These are phyloP conservation scores for Lerista edwardsae DNA, from an alignment of 2,797 vertebrate genomes.

Conservation along the genomic window DNA sequence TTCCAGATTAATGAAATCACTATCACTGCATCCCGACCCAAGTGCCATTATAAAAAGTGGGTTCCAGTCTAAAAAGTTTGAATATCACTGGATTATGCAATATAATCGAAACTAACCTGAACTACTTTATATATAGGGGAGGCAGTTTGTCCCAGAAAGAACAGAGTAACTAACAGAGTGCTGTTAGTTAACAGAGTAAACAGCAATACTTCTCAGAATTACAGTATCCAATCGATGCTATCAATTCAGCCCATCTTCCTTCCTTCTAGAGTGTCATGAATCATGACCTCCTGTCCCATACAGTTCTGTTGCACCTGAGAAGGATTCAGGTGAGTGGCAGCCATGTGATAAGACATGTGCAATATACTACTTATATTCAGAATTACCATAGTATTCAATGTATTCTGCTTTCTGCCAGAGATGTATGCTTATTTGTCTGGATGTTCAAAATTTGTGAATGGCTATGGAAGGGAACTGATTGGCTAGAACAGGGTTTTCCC, in stretches of 20 bases:
- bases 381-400: too few species aligned
- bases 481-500: not conserved
- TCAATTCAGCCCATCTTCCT: not conserved
- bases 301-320: not conserved
- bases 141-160: too few species aligned
- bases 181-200: not conserved
- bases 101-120: not conserved
- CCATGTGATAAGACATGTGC: not conserved
- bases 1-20: too few species aligned
- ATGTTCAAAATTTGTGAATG: not conserved
- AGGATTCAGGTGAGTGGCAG: not conserved
- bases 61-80: too few species aligned
- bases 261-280: not conserved
- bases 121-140: fast-evolving
- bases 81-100: too few species aligned
- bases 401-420: not conserved
- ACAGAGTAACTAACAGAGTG: too few species aligned
- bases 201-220: not conserved
- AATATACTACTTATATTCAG: too few species aligned
- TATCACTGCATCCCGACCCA: too few species aligned
- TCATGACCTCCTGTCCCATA: not conserved
- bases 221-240: fast-evolving
- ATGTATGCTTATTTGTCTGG: not conserved
- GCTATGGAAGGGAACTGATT: not conserved
- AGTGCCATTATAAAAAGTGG: too few species aligned